Evolutionary conservation across 2,797 vertebrate genomes (phyloP), one percentile per base, ranked within the genome.

Genomic region (Clarias pachynema): DNA sequence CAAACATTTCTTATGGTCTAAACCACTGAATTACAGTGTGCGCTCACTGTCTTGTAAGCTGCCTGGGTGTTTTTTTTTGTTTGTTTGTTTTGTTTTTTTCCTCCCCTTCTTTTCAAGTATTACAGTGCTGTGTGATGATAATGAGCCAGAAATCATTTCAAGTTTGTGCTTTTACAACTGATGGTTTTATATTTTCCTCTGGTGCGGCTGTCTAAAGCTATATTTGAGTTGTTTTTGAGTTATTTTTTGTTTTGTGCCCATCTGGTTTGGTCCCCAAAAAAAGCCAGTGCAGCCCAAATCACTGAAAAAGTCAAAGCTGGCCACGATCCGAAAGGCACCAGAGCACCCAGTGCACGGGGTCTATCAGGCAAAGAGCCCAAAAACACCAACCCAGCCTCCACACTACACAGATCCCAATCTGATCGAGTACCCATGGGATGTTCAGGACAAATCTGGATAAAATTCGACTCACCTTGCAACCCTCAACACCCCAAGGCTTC

Each of bases 1-100:
- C 95, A 96, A 97, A 97, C 95, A 96, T 95, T 96, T 94, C 92
- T 92, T 91, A 85, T 90, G 91, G 89, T 92, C 90, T 88, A 86
- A 87, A 82, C 94, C 94, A 37, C 93, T 92, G 91, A 89, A 87
- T 93, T 94, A 93, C 65, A 85, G 91, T 86, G 85, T 90, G 88
- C 86, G 49, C 89, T 44, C 44, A 44, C 8, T 86, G 91, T 91
- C 87, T 49, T 75, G 69, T 68, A 49, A 78, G 68, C 26, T 82
- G 26, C 60, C 60, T 9, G 44, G 78, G 62, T 5, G n/a, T 53
- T 66, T 44, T 44, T 44, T 44, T 44, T 40, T 34, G 34, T 34
- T 34, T 31, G 31, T 34, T 37, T 37, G 37, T 44, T 10, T 9
- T 44, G 6, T 10, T 44, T 53, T 72, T 77, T 59, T 29, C n/a